These are phyloP conservation scores for Cataglyphis rosenhaueri DNA, from an alignment of 2,888 invertebrate species.

Conservation along the genomic window DNA sequence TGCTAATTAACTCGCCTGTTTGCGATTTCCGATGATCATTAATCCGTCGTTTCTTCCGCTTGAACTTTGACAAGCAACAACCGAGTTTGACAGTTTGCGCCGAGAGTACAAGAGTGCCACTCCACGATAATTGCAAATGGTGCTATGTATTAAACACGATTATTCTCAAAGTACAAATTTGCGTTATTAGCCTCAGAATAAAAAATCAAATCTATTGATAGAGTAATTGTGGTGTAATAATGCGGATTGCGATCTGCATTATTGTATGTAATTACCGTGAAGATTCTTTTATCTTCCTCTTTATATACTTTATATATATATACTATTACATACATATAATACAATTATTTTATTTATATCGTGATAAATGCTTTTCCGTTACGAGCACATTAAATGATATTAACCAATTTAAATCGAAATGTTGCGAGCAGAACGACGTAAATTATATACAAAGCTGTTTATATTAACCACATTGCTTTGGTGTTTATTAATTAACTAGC, in stretches of 20 bases:
- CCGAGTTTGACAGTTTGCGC: background rate
- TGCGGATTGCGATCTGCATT: background rate
- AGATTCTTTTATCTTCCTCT: background rate
- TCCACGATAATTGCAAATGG: constrained; percentile 13
- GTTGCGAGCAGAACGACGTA: background rate
- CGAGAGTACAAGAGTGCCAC: background rate
- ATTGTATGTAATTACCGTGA: background rate
- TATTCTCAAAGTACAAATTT: background rate
- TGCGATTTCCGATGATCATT: constrained; percentile 38
- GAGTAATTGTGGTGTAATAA: background rate
- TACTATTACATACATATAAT: background rate
- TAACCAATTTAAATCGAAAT: background rate
- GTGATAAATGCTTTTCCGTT: background rate
- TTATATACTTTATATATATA: background rate
- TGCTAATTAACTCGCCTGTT: constrained; percentile 49
- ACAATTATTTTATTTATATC: constrained; percentile 10
- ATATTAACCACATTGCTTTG: constrained; percentile 17
- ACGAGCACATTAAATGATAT: constrained; percentile 16
- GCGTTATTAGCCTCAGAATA: background rate
- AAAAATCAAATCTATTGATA: background rate
- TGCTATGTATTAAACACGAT: background rate
- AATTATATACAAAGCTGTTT: constrained; percentile 26
- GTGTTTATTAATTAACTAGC: constrained; percentile 13
- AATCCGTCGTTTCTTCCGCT: constrained; percentile 14
- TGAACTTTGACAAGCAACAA: constrained; percentile 16